phyloP scores from a whole-genome alignment of 2,113 vertebrate species.

The Epinephelus moara region DNA sequence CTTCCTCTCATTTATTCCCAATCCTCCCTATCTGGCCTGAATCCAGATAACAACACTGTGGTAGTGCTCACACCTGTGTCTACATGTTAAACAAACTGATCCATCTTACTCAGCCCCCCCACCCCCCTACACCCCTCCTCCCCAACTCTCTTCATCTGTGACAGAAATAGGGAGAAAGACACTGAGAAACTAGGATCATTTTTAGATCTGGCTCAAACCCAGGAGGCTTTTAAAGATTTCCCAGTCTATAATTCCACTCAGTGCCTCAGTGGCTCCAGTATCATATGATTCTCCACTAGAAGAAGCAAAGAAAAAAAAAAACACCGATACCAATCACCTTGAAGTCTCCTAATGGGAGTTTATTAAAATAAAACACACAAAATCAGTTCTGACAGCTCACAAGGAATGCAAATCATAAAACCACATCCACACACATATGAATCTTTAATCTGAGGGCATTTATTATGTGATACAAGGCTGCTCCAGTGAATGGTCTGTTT shows the following conservation, averaged over 20 bases:
- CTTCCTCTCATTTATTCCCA: conserved; percentile 63
- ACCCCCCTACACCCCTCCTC: no score
- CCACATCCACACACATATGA: not conserved
- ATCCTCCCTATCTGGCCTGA: conserved; percentile 45
- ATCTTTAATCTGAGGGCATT: conserved; percentile 7
- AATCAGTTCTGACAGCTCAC: conserved; percentile 12
- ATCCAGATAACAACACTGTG: conserved; percentile 51
- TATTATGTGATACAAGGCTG: not conserved
- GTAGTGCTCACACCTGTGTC: conserved; percentile 60
- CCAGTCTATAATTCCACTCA: conserved; percentile 53
- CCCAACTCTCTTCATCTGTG: not conserved
- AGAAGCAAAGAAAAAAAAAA: conserved; percentile 25
- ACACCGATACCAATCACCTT: conserved; percentile 54
- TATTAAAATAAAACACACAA: not conserved
- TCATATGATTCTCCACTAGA: conserved; percentile 51
- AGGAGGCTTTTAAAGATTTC: conserved; percentile 66
- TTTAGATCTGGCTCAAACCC: conserved; percentile 62
- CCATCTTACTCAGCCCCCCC: conserved; percentile 30
- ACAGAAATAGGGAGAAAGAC: conserved; percentile 37
- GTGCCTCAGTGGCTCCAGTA: conserved; percentile 53
- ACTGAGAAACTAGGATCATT: conserved; percentile 6
- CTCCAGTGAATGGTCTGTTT: conserved; percentile 24
- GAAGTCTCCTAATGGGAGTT: conserved; percentile 49
- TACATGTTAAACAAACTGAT: conserved; percentile 61
- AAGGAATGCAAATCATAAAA: conserved; percentile 30